phyloP scores from a whole-genome alignment of 2,113 vertebrate genomes.

The Cavia aperea region DNA sequence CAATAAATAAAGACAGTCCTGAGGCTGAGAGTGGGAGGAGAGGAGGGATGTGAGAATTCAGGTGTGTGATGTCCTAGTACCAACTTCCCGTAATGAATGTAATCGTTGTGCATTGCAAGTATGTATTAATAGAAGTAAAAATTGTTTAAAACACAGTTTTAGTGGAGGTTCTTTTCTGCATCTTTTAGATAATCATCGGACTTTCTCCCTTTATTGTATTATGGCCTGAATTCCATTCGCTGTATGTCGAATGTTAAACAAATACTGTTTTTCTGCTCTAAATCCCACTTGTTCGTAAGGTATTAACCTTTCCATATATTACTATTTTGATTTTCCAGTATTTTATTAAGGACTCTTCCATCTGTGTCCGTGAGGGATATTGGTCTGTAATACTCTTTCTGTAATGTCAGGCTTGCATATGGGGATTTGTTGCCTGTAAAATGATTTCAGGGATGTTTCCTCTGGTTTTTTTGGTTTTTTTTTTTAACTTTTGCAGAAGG shows the following conservation, averaged over 20 bases:
- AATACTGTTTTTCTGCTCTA: constrained; percentile 12
- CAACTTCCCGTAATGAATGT: not conserved
- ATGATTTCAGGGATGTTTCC: not conserved
- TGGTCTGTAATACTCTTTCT: not conserved
- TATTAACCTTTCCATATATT: constrained; percentile 43
- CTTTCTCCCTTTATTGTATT: not conserved
- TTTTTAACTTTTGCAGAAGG: too few relatives aligned
- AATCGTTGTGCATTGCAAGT: not conserved
- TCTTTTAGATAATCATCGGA: not conserved
- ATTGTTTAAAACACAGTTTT: not conserved
- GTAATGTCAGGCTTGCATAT: constrained; percentile 5
- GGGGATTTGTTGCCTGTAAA: not conserved
- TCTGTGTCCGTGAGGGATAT: not conserved
- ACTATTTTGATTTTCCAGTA: not conserved
- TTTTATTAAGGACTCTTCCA: constrained; percentile 25
- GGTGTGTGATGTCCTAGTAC: not conserved
- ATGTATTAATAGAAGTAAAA: not conserved
- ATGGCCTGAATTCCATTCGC: not conserved
- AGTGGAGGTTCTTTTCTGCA: not conserved
- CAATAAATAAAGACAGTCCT: not conserved
- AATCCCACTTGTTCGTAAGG: not conserved
- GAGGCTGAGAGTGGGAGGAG: not conserved
- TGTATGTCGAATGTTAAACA: constrained; percentile 17
- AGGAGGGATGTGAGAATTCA: not conserved
- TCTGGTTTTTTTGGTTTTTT: too few relatives aligned